Evolutionary conservation across 2,888 invertebrate genomes (phyloP).

Genomic region (Plemyria rubiginata): DNA sequence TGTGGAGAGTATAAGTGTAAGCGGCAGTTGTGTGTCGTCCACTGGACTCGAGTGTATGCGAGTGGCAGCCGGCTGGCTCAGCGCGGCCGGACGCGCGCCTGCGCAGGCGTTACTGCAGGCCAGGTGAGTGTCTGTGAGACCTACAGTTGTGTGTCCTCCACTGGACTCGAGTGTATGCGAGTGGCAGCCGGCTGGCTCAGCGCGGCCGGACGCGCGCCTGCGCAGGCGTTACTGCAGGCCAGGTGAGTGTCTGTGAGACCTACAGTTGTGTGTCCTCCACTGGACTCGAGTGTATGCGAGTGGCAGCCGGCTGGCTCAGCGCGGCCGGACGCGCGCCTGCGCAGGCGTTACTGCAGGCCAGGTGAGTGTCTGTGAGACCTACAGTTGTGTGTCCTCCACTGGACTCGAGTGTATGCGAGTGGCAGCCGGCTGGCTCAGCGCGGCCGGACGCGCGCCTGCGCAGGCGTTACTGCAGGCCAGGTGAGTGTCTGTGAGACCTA

Average conservation of each 20-base stretch:
- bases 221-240: slow-evolving; percentile 70
- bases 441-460: slow-evolving; percentile 71
- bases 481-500: neutral
- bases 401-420: slow-evolving; percentile 83
- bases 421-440: slow-evolving; percentile 94
- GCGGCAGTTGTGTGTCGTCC: slow-evolving; percentile 54
- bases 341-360: slow-evolving; percentile 70
- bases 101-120: slow-evolving; percentile 71
- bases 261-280: slow-evolving; percentile 29
- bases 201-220: slow-evolving; percentile 76
- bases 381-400: slow-evolving; percentile 29
- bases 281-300: slow-evolving; percentile 80
- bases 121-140: slow-evolving; percentile 4
- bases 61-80: slow-evolving; percentile 93
- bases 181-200: slow-evolving; percentile 95
- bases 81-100: slow-evolving; percentile 81
- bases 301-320: slow-evolving; percentile 94
- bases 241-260: slow-evolving; percentile 4
- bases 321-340: slow-evolving; percentile 76
- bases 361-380: slow-evolving; percentile 1
- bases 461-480: slow-evolving; percentile 70
- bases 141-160: slow-evolving; percentile 29
- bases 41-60: slow-evolving; percentile 54
- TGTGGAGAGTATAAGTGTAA: slow-evolving; percentile 74
- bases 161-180: slow-evolving; percentile 76